A percentile compares a stretch with the other conserved stretches of the same genome.
Evolutionary conservation across 2,888 invertebrate genomes (phyloP).

Genomic region (Malthinus seriepunctatus): DNA sequence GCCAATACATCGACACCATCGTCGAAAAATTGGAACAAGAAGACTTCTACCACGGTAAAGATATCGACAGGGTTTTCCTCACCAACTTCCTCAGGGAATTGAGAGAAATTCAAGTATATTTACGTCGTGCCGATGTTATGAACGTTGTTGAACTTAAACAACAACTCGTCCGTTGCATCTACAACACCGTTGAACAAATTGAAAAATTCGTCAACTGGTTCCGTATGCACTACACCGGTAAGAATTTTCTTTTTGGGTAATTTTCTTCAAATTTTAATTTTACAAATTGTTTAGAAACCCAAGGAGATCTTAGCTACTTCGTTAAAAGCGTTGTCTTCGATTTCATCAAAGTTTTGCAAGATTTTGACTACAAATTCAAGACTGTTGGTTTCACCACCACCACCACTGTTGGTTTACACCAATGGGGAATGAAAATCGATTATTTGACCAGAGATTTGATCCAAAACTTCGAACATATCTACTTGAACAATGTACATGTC

Average conservation of each 20-base stretch:
- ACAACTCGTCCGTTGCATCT: neutral
- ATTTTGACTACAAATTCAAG: neutral
- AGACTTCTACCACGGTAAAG: slow-evolving; percentile 5
- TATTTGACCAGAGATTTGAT: slow-evolving; percentile 3
- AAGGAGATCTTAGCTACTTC: slow-evolving; percentile 3
- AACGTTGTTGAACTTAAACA: neutral
- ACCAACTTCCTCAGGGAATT: neutral
- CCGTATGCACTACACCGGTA: too few relatives aligned
- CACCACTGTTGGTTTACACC: neutral
- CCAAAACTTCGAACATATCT: neutral
- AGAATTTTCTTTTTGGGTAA: too few relatives aligned
- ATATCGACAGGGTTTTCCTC: neutral
- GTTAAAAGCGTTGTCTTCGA: slow-evolving; percentile 9
- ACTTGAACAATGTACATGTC: neutral
- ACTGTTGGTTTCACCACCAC: neutral
- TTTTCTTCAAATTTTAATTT: too few relatives aligned
- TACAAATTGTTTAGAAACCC: slow-evolving; percentile 2
- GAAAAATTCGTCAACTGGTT: neutral
- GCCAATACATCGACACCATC: neutral
- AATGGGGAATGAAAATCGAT: slow-evolving; percentile 6
- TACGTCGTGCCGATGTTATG: neutral
- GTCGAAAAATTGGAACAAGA: neutral
- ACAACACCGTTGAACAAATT: neutral
- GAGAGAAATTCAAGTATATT: neutral
- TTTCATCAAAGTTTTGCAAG: neutral